Base-by-base conservation (phyloP, 2,888 invertebrate species). In the Ophion costatus region DNA sequence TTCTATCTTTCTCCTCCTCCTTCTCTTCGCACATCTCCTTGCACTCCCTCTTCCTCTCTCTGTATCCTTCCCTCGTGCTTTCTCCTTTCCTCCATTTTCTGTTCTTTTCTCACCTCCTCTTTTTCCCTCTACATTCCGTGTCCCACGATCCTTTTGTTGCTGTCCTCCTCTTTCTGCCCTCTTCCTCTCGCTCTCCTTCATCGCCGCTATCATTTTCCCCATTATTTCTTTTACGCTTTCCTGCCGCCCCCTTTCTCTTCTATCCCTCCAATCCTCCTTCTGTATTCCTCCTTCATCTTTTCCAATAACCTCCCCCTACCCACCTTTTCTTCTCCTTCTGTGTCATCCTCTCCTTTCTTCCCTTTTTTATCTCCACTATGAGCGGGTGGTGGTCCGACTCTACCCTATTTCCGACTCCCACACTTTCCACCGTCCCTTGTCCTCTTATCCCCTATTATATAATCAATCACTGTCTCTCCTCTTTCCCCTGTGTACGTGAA, bases 301-400 rank as follows among this genome's bases (percentile, higher is more conserved):
- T 66, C n/a, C 38, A 42, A 59, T 24, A 33, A 38, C 38, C 38
- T n/a, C 24, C 67, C 71, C 61, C 73, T 71, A 29, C 11, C 63
- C 67, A 38, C 56, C 42, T 24, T 24, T 56, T 57, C 64, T 71
- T 66, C 33, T 73, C 45, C 14, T 33, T 6, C 63, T 14, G 11
- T 38, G 80, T 29, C 17, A 9, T 29, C 20, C 51, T 20, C 45
- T 51, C 33, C 20, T 63, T 24, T 11, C 24, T n/a, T 17, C 24
- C 33, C 29, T 63, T 59, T 1, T 20, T 67, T 45, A 42, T 67
- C 22, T 14, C 20, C 9, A 67, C 45, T 20, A 20, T 20, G 0
- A 77, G 1, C 4, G 85, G 83, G 14, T 76, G 61, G 63, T 84
- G 83, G 11, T 86, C 80, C 11, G 83, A 85, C 17, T 84, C 75